These are phyloP conservation scores for Carollia perspicillata DNA, from an alignment of 2,113 vertebrate species.

Conservation along the genomic window DNA sequence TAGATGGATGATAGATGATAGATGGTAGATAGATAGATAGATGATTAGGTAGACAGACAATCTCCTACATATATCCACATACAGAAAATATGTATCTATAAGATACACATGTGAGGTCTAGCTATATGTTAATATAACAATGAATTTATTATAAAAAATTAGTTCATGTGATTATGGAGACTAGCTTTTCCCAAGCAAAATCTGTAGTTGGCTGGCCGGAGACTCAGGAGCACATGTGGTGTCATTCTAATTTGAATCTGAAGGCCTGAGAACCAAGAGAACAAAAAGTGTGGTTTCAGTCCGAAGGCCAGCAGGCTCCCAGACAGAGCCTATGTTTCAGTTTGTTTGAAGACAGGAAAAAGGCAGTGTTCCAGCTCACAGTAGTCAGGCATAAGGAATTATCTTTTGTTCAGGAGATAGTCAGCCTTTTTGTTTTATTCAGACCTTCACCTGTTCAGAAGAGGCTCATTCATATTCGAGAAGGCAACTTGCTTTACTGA, in stretches of 20 bases:
- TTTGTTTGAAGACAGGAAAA: neutral
- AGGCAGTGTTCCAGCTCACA: neutral
- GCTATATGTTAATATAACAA: neutral
- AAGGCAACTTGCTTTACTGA: neutral
- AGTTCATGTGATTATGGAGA: neutral
- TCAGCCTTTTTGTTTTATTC: neutral
- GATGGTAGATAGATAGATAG: neutral
- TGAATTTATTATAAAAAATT: neutral
- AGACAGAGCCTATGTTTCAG: neutral
- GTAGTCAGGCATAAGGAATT: neutral
- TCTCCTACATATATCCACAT: neutral
- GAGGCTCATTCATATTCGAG: neutral
- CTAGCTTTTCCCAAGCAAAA: neutral
- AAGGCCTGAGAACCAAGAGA: neutral
- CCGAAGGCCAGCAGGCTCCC: neutral
- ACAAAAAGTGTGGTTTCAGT: neutral
- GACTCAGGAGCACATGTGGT: neutral
- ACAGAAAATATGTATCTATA: neutral
- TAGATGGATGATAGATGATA: neutral
- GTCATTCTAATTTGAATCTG: neutral
- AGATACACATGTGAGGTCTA: neutral
- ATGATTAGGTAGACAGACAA: neutral
- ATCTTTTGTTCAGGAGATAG: neutral
- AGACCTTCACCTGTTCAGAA: neutral
- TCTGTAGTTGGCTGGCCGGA: neutral